A percentile compares a stretch with the other conserved stretches of the same genome.
phyloP scores from a whole-genome alignment of 2,113 vertebrate species.

The Scolopax mira region DNA sequence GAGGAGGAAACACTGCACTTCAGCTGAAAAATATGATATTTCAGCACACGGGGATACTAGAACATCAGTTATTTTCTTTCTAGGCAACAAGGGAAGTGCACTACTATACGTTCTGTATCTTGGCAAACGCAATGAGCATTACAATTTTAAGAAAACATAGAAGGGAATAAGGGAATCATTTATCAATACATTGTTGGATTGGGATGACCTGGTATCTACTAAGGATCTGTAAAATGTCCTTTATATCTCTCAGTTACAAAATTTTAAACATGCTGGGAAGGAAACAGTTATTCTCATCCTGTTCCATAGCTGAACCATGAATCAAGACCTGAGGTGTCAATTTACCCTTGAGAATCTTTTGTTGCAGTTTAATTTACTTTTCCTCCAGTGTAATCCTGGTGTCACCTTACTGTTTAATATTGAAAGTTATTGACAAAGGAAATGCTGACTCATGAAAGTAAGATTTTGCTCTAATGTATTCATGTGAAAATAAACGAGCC shows the following conservation, averaged over 20 bases:
- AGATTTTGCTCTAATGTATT: conserved; percentile 28
- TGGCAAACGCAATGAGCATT: neutral
- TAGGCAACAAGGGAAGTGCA: neutral
- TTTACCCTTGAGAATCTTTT: conserved; percentile 26
- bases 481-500: conserved; percentile 37
- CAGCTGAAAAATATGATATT: neutral
- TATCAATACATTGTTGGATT: neutral
- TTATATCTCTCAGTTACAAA: neutral
- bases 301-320: neutral
- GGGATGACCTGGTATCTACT: neutral
- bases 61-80: conserved; percentile 1
- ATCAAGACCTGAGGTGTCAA: conserved; percentile 8
- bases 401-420: conserved; percentile 58
- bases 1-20: neutral
- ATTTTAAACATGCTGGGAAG: neutral
- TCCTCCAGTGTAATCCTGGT: conserved; percentile 12
- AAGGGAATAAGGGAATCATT: neutral
- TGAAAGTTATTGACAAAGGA: conserved; percentile 48
- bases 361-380: conserved; percentile 42
- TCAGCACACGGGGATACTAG: neutral
- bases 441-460: conserved; percentile 44
- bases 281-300: neutral
- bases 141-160: neutral
- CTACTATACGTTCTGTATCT: neutral
- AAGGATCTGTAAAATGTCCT: neutral